A percentile compares a stretch with the other conserved stretches of the same genome.
phyloP scores from a whole-genome alignment of 2,113 vertebrate genomes.

The Microtus pennsylvanicus region DNA sequence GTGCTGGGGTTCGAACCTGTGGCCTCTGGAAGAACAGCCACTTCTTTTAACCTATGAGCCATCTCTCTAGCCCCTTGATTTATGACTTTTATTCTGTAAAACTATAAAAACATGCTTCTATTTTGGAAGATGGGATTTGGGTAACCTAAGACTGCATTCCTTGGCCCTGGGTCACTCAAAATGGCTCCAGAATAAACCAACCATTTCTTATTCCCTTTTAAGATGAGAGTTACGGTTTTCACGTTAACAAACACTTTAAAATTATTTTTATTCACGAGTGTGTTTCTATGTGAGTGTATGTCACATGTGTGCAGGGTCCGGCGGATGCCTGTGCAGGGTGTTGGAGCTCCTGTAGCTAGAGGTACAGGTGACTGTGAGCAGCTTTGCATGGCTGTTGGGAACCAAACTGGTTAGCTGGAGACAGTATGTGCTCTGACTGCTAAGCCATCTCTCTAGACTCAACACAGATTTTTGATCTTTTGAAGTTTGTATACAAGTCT shows the following conservation, averaged over 20 bases:
- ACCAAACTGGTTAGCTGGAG: not conserved
- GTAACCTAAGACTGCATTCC: not conserved
- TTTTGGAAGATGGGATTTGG: not conserved
- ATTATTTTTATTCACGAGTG: not conserved
- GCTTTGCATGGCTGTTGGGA: not conserved
- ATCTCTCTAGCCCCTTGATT: not conserved
- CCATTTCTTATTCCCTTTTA: not conserved
- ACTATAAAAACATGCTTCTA: not conserved
- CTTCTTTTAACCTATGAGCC: not conserved
- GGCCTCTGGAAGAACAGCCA: not conserved
- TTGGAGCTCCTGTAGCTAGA: not conserved
- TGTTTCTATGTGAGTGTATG: not conserved
- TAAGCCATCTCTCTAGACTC: not conserved
- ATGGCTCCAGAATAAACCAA: not conserved
- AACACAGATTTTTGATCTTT: not conserved
- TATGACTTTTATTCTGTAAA: not conserved
- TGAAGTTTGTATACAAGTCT: slow-evolving; percentile 21
- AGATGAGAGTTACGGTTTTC: not conserved
- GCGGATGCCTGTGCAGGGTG: not conserved
- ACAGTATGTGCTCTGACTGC: not conserved
- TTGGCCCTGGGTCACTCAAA: not conserved
- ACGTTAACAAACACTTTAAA: not conserved
- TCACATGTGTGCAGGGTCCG: not conserved
- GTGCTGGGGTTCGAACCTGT: not conserved
- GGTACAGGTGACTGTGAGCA: not conserved